Conservation (phyloP, 2,113 vertebrate genomes). For the Heterotis niloticus region DNA sequence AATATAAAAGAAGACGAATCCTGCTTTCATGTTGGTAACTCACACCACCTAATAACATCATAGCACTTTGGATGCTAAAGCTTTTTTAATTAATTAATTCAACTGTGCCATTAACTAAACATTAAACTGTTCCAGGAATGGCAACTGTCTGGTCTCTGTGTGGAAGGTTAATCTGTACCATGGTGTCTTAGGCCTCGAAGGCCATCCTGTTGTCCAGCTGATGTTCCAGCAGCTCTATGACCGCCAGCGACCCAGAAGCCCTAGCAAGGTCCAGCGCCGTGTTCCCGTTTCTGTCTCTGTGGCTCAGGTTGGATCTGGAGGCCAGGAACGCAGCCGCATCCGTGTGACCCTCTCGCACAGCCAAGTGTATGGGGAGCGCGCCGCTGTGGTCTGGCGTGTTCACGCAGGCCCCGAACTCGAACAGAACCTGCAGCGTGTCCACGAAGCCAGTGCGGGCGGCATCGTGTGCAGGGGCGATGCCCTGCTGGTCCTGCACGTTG, state of each 20-base stretch:
- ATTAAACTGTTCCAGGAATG: no score
- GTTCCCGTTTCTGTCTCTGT: slow-evolving; percentile 64
- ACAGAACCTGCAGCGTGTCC: slow-evolving; percentile 75
- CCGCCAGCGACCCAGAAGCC: slow-evolving; percentile 49
- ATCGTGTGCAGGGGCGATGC: slow-evolving; percentile 75
- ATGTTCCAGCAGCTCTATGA: slow-evolving; percentile 56
- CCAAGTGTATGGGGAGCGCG: slow-evolving; percentile 76
- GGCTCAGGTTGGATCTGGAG: slow-evolving; percentile 67
- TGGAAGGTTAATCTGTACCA: not conserved
- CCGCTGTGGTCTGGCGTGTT: slow-evolving; percentile 68
- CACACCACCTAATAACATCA: not conserved
- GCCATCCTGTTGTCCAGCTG: slow-evolving; percentile 50
- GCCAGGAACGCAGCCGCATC: slow-evolving; percentile 74
- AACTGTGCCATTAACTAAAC: no score
- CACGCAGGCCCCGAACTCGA: slow-evolving; percentile 72
- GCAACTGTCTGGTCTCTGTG: no score
- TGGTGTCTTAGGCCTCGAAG: slow-evolving; percentile 39
- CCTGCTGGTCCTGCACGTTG: slow-evolving; percentile 75
- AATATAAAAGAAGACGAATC: not conserved
- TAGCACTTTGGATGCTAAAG: no score
- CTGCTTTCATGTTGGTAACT: not conserved
- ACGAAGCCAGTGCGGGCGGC: slow-evolving; percentile 80
- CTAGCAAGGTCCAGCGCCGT: slow-evolving; percentile 71
- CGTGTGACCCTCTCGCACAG: slow-evolving; percentile 68
- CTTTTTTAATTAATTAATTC: no score